These are phyloP conservation scores for Plotosus lineatus DNA, from an alignment of 2,113 vertebrate genomes.

Conservation along the genomic window DNA sequence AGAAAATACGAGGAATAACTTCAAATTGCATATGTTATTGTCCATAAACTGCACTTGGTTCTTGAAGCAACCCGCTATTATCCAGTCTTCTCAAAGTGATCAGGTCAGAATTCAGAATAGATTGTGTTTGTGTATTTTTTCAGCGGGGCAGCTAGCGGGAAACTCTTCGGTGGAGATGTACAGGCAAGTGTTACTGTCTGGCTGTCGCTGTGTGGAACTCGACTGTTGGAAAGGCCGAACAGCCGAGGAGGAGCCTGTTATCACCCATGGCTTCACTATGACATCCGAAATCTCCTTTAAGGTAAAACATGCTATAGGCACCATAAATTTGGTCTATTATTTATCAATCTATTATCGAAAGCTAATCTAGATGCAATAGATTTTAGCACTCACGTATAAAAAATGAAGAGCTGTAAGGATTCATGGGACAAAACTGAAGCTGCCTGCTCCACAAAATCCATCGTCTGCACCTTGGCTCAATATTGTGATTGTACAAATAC, in stretches of 20 bases:
- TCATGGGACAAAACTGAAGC: too few species aligned
- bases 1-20: not conserved
- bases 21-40: not conserved
- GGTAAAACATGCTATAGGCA: conserved; percentile 67
- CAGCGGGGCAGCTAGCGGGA: conserved; percentile 96
- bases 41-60: not conserved
- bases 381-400: too few species aligned
- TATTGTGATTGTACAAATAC: too few species aligned
- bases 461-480: too few species aligned
- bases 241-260: conserved; percentile 93
- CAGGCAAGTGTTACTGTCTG: conserved; percentile 91
- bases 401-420: too few species aligned
- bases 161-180: conserved; percentile 99
- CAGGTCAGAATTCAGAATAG: too few species aligned
- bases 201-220: conserved; percentile 95
- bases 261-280: conserved; percentile 98
- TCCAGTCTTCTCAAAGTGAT: not conserved
- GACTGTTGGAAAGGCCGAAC: conserved; percentile 98
- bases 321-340: not conserved
- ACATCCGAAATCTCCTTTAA: conserved; percentile 97
- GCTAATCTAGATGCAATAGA: not conserved
- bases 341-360: not conserved
- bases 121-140: not conserved
- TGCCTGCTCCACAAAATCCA: too few species aligned
- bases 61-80: not conserved